These are phyloP conservation scores for Rhea americana DNA, from an alignment of 2,113 vertebrate genomes.

Conservation along the genomic window DNA sequence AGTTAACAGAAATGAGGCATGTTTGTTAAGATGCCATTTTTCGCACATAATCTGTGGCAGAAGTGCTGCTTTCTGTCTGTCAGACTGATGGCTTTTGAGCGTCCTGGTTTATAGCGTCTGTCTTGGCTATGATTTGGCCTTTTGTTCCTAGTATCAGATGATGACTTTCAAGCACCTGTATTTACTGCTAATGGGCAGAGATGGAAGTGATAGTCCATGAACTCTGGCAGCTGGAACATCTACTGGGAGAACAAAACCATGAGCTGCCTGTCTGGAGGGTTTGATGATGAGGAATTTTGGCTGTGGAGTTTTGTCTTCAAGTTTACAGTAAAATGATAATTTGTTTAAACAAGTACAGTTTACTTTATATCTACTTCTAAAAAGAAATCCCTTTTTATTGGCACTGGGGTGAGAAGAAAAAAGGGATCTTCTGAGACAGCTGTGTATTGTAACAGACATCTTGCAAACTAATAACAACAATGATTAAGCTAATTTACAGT, in stretches of 20 bases:
- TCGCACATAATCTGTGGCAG: background rate
- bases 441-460: background rate
- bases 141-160: constrained; percentile 46
- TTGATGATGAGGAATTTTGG: background rate
- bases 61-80: background rate
- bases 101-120: constrained; percentile 46
- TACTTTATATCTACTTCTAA: background rate
- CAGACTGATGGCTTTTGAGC: constrained; percentile 22
- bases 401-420: background rate
- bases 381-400: background rate
- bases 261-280: background rate
- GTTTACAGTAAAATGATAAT: background rate
- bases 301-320: background rate
- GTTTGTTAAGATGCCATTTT: background rate
- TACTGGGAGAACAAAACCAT: background rate
- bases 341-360: background rate
- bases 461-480: background rate
- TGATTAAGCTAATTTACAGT: background rate
- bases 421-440: background rate
- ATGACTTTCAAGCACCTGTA: constrained; percentile 35
- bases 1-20: background rate
- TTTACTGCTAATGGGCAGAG: constrained; percentile 15
- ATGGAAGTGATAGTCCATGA: background rate
- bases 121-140: constrained; percentile 66
- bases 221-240: constrained; percentile 51